Conservation (phyloP, 2,888 invertebrate genomes). For the Boloria euphrosyne region DNA sequence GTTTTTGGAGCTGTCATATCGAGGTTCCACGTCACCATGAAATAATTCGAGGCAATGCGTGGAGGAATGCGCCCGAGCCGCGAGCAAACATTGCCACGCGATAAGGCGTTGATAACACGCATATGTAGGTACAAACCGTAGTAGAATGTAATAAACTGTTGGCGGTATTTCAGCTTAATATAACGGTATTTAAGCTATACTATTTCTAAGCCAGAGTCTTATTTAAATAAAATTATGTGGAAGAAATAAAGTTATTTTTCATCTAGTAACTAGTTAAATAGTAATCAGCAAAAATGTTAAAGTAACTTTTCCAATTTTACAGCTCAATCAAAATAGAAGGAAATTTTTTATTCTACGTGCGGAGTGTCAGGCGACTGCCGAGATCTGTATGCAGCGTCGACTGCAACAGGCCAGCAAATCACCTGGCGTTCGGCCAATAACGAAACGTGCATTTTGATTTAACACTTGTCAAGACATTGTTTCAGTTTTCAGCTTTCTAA, state of each 20-base stretch:
- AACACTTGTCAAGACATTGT: slow-evolving; percentile 26
- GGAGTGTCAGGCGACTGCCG: slow-evolving; percentile 30
- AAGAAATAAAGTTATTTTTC: too few relatives aligned
- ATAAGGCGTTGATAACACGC: slow-evolving; percentile 46
- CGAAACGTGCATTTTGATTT: slow-evolving; percentile 38
- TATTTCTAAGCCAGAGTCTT: too few relatives aligned
- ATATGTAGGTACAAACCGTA: slow-evolving; percentile 37
- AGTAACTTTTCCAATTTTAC: too few relatives aligned
- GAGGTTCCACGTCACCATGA: slow-evolving; percentile 40
- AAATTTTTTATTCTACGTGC: slow-evolving; percentile 31
- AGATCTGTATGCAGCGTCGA: slow-evolving; percentile 40
- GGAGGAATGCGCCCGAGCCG: slow-evolving; percentile 51
- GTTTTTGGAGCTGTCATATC: slow-evolving; percentile 20
- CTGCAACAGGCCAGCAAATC: slow-evolving; percentile 36
- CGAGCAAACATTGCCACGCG: slow-evolving; percentile 60
- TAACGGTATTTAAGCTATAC: too few relatives aligned
- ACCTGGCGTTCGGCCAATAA: slow-evolving; percentile 39
- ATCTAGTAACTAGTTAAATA: too few relatives aligned
- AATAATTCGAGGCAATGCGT: slow-evolving; percentile 48
- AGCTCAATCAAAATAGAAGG: background rate
- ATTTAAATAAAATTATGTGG: too few relatives aligned
- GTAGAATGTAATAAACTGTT: slow-evolving; percentile 38
- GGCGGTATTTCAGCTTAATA: background rate
- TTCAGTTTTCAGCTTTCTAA: slow-evolving; percentile 14
- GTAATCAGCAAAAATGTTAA: too few relatives aligned